These are phyloP conservation scores for Anthrax anthrax DNA, from an alignment of 2,888 invertebrate genomes.

Conservation along the genomic window DNA sequence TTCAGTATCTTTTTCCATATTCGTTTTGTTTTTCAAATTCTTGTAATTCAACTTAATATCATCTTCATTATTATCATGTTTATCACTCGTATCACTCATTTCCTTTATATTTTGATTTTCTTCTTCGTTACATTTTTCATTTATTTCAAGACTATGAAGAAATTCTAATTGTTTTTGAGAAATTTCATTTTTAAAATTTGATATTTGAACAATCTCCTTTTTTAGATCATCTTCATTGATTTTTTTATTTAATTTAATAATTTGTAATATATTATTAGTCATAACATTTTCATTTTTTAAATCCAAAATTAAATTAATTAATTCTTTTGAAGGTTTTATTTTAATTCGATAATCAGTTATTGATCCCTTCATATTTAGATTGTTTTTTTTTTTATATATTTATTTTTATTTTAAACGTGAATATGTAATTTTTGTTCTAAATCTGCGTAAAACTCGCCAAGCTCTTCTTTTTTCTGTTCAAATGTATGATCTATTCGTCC, in stretches of 20 bases:
- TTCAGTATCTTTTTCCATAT: not conserved
- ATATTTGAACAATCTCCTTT: not conserved
- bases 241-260: constrained; percentile 11
- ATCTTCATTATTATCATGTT: not conserved
- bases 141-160: not conserved
- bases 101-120: not conserved
- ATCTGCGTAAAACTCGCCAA: constrained; percentile 57
- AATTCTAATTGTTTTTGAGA: not conserved
- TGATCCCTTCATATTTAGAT: constrained; percentile 35
- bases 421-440: constrained; percentile 58
- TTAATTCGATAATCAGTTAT: constrained; percentile 48
- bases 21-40: not conserved
- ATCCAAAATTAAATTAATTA: constrained; percentile 41
- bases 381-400: not conserved
- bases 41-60: constrained; percentile 5
- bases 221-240: constrained; percentile 8
- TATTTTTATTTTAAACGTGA: constrained; percentile 13
- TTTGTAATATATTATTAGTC: constrained; percentile 39
- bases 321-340: constrained; percentile 45
- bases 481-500: constrained; percentile 61
- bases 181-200: not conserved
- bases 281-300: constrained; percentile 35
- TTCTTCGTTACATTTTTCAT: constrained; percentile 2
- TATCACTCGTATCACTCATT: not conserved
- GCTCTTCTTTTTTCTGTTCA: constrained; percentile 63